Base-by-base conservation (phyloP, 1,140 invertebrate genomes). In the Anoplolepis gracilipes region DNA sequence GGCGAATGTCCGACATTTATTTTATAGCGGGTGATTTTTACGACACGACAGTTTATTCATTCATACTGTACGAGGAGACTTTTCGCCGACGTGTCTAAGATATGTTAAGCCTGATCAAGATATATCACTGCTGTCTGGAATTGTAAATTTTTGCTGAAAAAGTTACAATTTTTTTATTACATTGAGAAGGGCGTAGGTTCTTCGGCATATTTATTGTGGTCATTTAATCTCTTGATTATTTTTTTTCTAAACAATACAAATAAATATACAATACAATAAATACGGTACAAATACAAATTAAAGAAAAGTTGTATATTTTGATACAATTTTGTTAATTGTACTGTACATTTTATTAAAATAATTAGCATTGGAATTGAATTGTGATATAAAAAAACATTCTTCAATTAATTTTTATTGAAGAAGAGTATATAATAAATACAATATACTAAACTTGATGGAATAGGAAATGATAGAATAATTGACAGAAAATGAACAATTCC, bases 1-100 rank as follows among this genome's bases (percentile, higher is more conserved):
- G 49, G 25, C 19, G 30, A 69, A 78, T 70, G 64, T 36, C 25
- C 19, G 3, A 4, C 30, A 62, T 67, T 69, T 28, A 30, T 59
- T 57, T n/a, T 10, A 25, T 67, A 70, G 49, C 8, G 28, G 36
- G 25, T n/a, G n/a, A 78, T 49, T 36, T 78, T 78, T 49, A 65
- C 42, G 30, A 53, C 13, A 11, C 11, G n/a, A 64, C 16, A 5
- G 0, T 61, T 75, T 11, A 25, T 13, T 75, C 13, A 13, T 59
- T 39, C 1, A 59, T 61, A 39, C 8, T 6, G 8, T 22, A 39
- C 2, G 16, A 36, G 33, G 11, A 55, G 2, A n/a, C 1, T 42
- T 76, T 28, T 65, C n/a, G 7, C 8, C 7, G 25, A 30, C 22
- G n/a, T 3, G 11, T 42, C 39, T 61, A 36, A n/a, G 30, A 33